Evolutionary conservation across 2,888 invertebrate genomes (phyloP).

Genomic region (Drosophila birchii): DNA sequence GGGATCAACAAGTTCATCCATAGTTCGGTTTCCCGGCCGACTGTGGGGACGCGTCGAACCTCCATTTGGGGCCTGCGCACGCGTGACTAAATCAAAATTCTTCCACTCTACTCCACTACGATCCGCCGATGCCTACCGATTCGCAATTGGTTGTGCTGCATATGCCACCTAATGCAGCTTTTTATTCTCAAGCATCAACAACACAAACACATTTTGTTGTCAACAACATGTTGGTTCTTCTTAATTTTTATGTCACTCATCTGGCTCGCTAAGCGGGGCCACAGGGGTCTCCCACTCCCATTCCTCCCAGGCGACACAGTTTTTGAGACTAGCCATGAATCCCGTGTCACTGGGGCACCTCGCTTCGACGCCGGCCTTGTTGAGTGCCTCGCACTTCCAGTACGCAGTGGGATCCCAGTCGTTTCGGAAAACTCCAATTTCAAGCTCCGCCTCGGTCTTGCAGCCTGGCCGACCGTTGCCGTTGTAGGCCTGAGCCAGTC

Average conservation of each 20-base stretch:
- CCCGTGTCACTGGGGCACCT: constrained; percentile 67
- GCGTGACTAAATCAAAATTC: constrained; percentile 87
- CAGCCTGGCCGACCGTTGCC: constrained; percentile 76
- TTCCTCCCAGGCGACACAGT: constrained; percentile 77
- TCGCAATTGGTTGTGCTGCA: constrained; percentile 33
- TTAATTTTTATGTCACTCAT: constrained; percentile 37
- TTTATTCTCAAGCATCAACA: constrained; percentile 54
- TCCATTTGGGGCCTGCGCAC: constrained; percentile 96
- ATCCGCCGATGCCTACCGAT: neutral
- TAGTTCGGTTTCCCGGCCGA: constrained; percentile 95
- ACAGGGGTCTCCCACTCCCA: constrained; percentile 78
- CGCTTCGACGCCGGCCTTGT: constrained; percentile 56
- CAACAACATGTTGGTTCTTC: neutral
- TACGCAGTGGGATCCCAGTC: constrained; percentile 78
- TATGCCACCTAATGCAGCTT: constrained; percentile 42
- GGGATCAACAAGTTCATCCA: constrained; percentile 91
- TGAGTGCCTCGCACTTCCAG: constrained; percentile 71
- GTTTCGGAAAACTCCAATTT: constrained; percentile 66
- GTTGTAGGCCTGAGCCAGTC: constrained; percentile 48
- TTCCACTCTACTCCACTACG: neutral
- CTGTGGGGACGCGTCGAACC: constrained; percentile 93
- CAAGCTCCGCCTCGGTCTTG: constrained; percentile 68
- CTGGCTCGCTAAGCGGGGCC: constrained; percentile 62
- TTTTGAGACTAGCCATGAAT: constrained; percentile 69
- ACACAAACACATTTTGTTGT: constrained; percentile 50